These are phyloP conservation scores for Ptyas mucosa DNA, from an alignment of 2,113 vertebrate species.

Conservation along the genomic window DNA sequence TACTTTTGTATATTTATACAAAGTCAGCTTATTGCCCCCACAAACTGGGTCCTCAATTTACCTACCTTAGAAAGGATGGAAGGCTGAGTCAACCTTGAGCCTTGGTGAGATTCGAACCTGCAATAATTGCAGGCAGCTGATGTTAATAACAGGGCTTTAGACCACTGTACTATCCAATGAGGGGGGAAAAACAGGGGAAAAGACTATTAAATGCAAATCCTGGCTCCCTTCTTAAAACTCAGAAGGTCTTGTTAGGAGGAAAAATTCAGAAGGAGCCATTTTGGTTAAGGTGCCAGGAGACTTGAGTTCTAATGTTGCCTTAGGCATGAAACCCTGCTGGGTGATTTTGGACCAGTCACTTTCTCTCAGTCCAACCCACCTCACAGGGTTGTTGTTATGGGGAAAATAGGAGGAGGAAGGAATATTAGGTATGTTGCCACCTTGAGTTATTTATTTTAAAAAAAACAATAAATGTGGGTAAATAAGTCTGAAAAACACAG, in stretches of 20 bases:
- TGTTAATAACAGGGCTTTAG: too few species aligned
- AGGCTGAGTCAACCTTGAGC: too few species aligned
- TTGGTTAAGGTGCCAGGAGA: neutral
- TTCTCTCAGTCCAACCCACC: neutral
- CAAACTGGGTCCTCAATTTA: too few species aligned
- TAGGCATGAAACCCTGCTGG: neutral
- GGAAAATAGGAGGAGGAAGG: neutral
- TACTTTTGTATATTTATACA: too few species aligned
- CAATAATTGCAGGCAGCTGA: too few species aligned
- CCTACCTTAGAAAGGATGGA: too few species aligned
- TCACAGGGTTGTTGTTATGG: neutral
- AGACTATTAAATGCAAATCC: neutral
- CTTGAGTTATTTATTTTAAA: neutral
- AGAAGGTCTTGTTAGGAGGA: neutral
- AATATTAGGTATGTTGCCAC: neutral
- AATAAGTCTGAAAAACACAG: neutral
- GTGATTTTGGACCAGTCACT: neutral
- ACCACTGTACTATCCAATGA: too few species aligned
- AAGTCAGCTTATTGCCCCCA: too few species aligned
- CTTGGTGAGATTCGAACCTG: too few species aligned
- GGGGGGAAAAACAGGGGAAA: fast-evolving
- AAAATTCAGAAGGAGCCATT: neutral
- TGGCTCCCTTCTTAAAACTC: neutral
- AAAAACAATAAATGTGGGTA: neutral
- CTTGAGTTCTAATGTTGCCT: neutral